Percentiles rank a stretch among this genome's conserved stretches.
phyloP scores from a whole-genome alignment of 1,140 invertebrate species.

The Zeugodacus cucurbitae region DNA sequence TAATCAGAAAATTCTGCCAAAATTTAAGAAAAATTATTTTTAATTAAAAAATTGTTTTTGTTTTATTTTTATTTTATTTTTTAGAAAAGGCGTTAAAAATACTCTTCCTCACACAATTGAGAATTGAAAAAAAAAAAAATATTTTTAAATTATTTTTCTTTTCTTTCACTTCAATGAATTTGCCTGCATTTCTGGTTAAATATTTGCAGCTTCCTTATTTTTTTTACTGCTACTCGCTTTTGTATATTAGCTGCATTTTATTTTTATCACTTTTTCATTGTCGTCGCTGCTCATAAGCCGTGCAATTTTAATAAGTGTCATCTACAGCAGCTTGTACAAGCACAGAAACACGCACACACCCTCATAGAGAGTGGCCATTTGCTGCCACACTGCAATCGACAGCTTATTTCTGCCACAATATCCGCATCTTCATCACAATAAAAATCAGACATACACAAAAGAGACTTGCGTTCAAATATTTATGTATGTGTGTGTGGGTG shows the following conservation, averaged over 20 bases:
- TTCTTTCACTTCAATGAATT: background rate
- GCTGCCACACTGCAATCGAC: background rate
- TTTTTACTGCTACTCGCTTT: background rate
- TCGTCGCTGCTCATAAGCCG: background rate
- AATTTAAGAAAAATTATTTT: too few relatives aligned
- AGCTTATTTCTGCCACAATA: slow-evolving; percentile 4
- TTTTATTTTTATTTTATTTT: too few relatives aligned
- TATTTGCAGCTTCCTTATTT: background rate
- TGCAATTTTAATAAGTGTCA: background rate
- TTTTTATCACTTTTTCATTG: background rate
- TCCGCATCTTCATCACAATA: background rate
- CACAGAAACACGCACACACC: background rate
- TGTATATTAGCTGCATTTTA: background rate
- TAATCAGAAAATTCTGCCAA: too few relatives aligned
- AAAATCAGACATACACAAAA: background rate
- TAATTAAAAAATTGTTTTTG: too few relatives aligned
- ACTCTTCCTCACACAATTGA: too few relatives aligned
- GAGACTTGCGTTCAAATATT: background rate
- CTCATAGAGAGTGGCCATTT: background rate
- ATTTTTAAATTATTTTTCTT: background rate
- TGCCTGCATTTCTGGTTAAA: background rate
- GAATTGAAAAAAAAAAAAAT: too few relatives aligned
- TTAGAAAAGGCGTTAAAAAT: too few relatives aligned
- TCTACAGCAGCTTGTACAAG: too few relatives aligned
- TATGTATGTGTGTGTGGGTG: background rate